phyloP scores from a whole-genome alignment of 2,113 vertebrate species.

The Asarcornis scutulata region DNA sequence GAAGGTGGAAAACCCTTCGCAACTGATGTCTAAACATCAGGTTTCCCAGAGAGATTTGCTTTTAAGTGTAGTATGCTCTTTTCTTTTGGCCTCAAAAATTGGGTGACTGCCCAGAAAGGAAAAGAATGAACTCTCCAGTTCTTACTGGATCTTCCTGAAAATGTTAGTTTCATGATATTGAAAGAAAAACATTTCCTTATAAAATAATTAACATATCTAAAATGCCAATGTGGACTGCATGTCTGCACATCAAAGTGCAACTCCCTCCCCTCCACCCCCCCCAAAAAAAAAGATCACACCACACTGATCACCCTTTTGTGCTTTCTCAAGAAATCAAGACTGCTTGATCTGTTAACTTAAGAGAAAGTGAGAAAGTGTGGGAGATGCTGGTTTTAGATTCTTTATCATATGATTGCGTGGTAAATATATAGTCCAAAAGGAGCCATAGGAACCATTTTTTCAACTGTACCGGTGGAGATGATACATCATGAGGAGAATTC shows the following conservation, averaged over 20 bases:
- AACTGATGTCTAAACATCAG: neutral
- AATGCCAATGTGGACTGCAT: rapidly evolving
- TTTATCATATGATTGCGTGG: neutral
- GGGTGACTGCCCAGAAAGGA: neutral
- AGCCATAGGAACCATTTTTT: neutral
- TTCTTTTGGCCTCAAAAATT: neutral
- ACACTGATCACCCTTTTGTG: neutral
- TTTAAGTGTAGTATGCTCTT: neutral
- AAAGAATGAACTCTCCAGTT: neutral
- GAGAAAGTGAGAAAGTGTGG: neutral
- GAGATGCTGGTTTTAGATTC: neutral
- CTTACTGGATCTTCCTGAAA: neutral
- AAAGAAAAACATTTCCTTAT: neutral
- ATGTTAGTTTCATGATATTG: neutral
- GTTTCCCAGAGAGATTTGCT: neutral
- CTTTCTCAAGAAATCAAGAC: neutral
- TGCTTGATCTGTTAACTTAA: neutral
- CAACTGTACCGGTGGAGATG: rapidly evolving
- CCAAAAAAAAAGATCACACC: neutral
- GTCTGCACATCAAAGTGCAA: neutral
- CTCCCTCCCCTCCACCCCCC: neutral
- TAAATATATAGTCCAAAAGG: neutral
- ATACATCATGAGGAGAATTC: neutral
- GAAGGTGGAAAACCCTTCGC: neutral
- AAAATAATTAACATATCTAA: neutral